Evolutionary conservation across 2,113 vertebrate species (phyloP), one percentile per base, ranked within the genome.

Genomic region (Hassar affinis): DNA sequence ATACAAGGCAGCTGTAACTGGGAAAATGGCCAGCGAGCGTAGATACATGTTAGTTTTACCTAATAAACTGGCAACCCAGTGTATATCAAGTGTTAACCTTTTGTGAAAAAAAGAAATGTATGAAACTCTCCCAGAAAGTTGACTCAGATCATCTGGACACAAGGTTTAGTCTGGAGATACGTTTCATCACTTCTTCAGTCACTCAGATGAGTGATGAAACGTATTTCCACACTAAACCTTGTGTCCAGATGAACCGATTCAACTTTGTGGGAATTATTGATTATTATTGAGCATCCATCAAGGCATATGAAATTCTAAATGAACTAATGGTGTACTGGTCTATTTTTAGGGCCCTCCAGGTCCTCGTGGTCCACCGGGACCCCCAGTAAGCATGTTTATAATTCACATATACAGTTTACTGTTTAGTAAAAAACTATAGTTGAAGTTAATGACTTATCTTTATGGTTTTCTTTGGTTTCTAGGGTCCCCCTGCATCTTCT

Each of bases 291-390:
- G 2, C 2, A 42, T 42, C 3, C 38, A 42, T 42, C 38, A 42
- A 42, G 38, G 10, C 25, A 22, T 72, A 61, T 42, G 57, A 49
- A 83, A 76, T 47, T 10, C 9, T 57, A 57, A 69, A 78, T 17
- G 22, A 54, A n/a, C 5, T 51, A 15, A 54, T 62, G 1, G 69
- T 62, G 0, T 57, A 30, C 77, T 80, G 27, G 6, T 20, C 52
- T 83, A n/a, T 52, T 89, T 89, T 80, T 83, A 95, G 94, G 98
- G 98, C 86, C 95, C 94, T 87, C 93, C 95, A 7, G 98, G 98
- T 86, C 97, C 96, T 38, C 93, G 90, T 88, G 98, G 98, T 86
- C 94, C 91, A 85, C 95, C 97, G 4, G 98, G 97, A 89, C 96
- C 95, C 79, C 96, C 96, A 89, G 98, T 99, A 94, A 18, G 97